phyloP scores from a whole-genome alignment of 2,797 vertebrate species.

The Nannoperca australis region DNA sequence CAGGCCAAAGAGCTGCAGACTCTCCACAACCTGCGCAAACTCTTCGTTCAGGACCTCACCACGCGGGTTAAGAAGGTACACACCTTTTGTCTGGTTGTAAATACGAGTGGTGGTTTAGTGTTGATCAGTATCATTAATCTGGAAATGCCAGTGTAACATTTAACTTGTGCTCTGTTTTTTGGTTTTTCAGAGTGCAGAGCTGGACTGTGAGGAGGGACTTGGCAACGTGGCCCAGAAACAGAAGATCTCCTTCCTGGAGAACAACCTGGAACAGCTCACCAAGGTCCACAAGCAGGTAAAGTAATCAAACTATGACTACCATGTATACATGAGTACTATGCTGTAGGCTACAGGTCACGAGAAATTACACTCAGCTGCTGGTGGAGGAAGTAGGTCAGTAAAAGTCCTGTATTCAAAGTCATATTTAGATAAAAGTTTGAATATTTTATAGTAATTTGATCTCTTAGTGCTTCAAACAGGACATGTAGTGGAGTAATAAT shows the following conservation, averaged over 20 bases:
- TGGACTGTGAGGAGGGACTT: constrained; percentile 92
- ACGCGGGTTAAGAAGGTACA: constrained; percentile 92
- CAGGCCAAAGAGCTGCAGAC: constrained; percentile 94
- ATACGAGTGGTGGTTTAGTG: not conserved
- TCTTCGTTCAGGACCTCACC: constrained; percentile 94
- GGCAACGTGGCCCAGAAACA: constrained; percentile 93
- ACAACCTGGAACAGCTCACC: constrained; percentile 96
- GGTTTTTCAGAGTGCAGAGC: constrained; percentile 87
- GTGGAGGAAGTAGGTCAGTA: too few species aligned
- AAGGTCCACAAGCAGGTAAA: constrained; percentile 94
- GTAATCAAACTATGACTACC: too few species aligned
- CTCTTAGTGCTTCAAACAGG: too few species aligned
- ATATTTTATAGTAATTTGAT: too few species aligned
- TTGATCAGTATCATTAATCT: rapidly evolving
- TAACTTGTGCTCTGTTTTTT: not conserved
- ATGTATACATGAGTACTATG: not conserved
- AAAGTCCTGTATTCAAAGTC: too few species aligned
- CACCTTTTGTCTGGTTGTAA: not conserved
- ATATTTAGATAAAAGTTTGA: too few species aligned
- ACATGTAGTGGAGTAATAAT: too few species aligned
- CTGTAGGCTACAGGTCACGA: too few species aligned
- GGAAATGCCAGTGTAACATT: not conserved
- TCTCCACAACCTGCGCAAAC: constrained; percentile 92
- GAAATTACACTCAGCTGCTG: too few species aligned
- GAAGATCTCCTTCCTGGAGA: constrained; percentile 96